Evolutionary conservation across 2,797 vertebrate species (phyloP).

Genomic region (Alfaro cultratus): DNA sequence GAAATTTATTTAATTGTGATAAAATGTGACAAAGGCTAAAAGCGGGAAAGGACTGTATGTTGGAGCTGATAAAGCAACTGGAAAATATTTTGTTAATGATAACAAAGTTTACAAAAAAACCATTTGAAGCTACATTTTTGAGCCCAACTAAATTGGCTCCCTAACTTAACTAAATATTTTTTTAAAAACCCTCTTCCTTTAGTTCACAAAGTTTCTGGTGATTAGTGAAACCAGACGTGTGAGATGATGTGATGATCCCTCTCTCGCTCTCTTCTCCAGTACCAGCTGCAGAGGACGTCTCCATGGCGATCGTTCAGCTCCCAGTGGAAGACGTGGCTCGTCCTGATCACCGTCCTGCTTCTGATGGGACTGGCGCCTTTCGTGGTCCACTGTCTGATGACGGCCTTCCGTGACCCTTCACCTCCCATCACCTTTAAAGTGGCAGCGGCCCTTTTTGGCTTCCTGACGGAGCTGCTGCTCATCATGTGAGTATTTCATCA

Average conservation of each 20-base stretch:
- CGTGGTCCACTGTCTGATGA: constrained; percentile 59
- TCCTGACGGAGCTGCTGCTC: constrained; percentile 67
- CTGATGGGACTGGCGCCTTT: constrained; percentile 63
- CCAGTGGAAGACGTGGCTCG: constrained; percentile 66
- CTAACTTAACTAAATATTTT: neutral
- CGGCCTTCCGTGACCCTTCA: constrained; percentile 57
- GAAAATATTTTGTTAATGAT: neutral
- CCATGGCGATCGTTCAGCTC: constrained; percentile 60
- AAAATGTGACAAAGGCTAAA: neutral
- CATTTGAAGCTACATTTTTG: neutral
- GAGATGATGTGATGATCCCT: neutral
- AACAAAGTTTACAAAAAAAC: no score
- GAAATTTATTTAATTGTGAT: neutral
- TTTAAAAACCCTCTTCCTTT: neutral
- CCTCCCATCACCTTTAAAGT: constrained; percentile 61
- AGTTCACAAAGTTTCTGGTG: neutral
- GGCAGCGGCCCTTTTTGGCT: constrained; percentile 65
- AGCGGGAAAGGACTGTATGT: neutral
- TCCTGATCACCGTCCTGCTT: constrained; percentile 12
- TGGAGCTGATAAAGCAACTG: neutral
- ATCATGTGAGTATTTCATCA: constrained; percentile 66
- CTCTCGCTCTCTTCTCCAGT: constrained; percentile 50
- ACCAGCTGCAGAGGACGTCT: constrained; percentile 69
- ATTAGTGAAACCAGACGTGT: neutral
- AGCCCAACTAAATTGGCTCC: neutral